Percentiles rank a stretch among this genome's conserved stretches.
phyloP scores from a whole-genome alignment of 2,113 vertebrate genomes.

The Speoplatyrhinus poulsoni region DNA sequence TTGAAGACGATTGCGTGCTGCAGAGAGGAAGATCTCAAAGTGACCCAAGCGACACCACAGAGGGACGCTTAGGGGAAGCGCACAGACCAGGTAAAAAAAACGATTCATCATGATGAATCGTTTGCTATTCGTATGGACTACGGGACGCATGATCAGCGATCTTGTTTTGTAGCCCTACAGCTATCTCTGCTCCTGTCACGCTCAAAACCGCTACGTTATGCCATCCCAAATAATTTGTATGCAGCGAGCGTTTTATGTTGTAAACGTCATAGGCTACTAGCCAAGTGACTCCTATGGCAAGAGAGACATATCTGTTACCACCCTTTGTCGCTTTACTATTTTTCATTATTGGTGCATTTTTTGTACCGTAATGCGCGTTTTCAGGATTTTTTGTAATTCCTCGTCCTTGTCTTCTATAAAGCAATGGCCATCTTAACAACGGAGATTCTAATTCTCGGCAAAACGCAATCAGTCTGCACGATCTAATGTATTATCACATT shows the following conservation, averaged over 20 bases:
- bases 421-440: too few species aligned
- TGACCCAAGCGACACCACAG: constrained; percentile 90
- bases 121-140: background rate
- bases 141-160: background rate
- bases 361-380: too few species aligned
- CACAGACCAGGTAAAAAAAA: constrained; percentile 79
- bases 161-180: background rate
- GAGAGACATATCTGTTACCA: background rate
- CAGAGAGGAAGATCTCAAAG: constrained; percentile 90
- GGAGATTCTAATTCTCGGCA: too few species aligned
- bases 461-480: too few species aligned
- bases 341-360: too few species aligned
- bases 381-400: background rate
- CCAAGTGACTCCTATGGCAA: background rate
- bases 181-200: background rate
- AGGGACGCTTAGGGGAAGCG: constrained; percentile 75
- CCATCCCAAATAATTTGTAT: constrained; percentile 29
- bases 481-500: background rate
- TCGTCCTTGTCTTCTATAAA: too few species aligned
- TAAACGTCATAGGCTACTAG: constrained; percentile 47
- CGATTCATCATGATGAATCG: background rate
- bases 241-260: constrained; percentile 35
- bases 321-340: too few species aligned
- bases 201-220: background rate
- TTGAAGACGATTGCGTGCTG: constrained; percentile 81